These are phyloP conservation scores for Argyrosomus regius DNA, from an alignment of 2,797 vertebrate species.

Conservation along the genomic window DNA sequence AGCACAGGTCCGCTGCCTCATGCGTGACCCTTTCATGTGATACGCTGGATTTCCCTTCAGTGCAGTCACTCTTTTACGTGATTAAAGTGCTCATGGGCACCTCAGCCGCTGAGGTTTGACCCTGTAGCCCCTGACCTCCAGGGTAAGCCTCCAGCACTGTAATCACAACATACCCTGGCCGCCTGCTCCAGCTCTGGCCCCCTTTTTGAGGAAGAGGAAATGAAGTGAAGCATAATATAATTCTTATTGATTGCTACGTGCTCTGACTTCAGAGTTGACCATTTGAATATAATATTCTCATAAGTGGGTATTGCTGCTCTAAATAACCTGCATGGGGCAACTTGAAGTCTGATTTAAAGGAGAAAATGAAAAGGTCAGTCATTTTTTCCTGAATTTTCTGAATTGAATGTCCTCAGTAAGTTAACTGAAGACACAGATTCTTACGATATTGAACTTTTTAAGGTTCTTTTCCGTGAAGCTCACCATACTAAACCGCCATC, in stretches of 20 bases:
- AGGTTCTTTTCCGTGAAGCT: too few relatives aligned
- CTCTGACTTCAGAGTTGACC: slow-evolving; percentile 29
- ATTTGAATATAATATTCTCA: slow-evolving; percentile 34
- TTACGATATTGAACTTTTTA: neutral
- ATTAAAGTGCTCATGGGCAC: slow-evolving; percentile 29
- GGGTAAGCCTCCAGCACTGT: slow-evolving; percentile 10
- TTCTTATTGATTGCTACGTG: slow-evolving; percentile 42
- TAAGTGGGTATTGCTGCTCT: slow-evolving; percentile 24
- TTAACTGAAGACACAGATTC: neutral
- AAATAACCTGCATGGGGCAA: slow-evolving; percentile 39
- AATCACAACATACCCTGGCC: slow-evolving; percentile 16
- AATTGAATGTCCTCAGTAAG: neutral
- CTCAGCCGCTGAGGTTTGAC: slow-evolving; percentile 24
- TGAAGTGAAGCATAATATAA: slow-evolving; percentile 14
- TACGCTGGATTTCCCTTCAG: slow-evolving; percentile 17
- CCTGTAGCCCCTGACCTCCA: slow-evolving; percentile 27
- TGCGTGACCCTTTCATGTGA: slow-evolving; percentile 37
- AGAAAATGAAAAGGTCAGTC: neutral
- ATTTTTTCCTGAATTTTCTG: neutral
- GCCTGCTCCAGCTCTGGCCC: neutral
- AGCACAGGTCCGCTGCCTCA: slow-evolving; percentile 14
- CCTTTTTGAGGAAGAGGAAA: neutral
- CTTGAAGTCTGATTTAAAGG: slow-evolving; percentile 30
- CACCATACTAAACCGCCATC: too few relatives aligned
- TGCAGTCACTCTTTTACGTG: slow-evolving; percentile 15